Evolutionary conservation across 2,113 vertebrate genomes (phyloP).

Genomic region (Saguinus midas): DNA sequence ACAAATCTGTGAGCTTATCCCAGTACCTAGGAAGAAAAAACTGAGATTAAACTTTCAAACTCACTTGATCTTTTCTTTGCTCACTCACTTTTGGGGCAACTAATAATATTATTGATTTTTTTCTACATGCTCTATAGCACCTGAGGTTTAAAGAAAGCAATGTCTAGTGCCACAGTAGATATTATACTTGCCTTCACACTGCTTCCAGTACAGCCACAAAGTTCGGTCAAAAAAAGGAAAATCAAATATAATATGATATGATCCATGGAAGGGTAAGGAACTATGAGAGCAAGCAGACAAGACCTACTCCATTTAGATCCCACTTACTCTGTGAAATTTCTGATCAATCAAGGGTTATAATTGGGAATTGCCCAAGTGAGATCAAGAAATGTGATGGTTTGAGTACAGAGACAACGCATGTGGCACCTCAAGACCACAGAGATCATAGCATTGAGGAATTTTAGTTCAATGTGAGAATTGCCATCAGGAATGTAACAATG

Average conservation of each 20-base stretch:
- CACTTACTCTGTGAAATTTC: not conserved
- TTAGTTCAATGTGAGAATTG: not conserved
- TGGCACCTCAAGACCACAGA: not conserved
- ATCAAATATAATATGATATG: not conserved
- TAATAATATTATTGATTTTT: not conserved
- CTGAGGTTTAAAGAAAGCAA: not conserved
- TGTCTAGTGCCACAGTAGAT: not conserved
- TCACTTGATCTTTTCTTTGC: not conserved
- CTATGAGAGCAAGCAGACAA: not conserved
- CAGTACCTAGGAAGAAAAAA: not conserved
- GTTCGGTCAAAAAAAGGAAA: not conserved
- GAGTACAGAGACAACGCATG: not conserved
- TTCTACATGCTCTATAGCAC: not conserved
- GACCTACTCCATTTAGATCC: too few species aligned
- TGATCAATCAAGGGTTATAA: not conserved
- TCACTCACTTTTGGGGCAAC: not conserved
- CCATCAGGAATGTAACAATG: not conserved
- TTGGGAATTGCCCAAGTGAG: not conserved
- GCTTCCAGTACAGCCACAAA: not conserved
- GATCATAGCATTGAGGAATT: not conserved
- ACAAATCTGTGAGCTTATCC: not conserved
- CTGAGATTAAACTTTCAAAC: not conserved
- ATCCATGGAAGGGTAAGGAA: fast-evolving
- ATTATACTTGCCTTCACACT: not conserved
- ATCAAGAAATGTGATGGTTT: not conserved